Conservation (phyloP, 2,113 vertebrate species). For the Rhynchomys soricoides region DNA sequence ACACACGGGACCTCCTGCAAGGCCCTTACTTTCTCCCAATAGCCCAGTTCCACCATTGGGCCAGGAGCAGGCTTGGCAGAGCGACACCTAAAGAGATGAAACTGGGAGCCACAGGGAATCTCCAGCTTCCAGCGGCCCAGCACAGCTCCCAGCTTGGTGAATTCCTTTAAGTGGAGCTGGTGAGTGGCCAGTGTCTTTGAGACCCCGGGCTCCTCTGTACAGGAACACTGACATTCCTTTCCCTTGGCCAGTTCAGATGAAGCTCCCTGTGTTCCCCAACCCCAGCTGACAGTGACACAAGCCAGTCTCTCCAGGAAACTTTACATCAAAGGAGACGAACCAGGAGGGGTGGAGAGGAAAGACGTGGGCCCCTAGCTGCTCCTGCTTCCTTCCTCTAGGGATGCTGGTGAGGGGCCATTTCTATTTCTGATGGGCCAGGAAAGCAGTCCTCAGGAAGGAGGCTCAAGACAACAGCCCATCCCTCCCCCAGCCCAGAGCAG, state of each 20-base stretch:
- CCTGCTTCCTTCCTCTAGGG: slow-evolving; percentile 57
- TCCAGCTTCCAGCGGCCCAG: background rate
- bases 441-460: slow-evolving; percentile 44
- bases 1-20: fast-evolving
- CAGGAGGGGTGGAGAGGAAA: slow-evolving; percentile 58
- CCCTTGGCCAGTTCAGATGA: background rate
- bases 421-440: background rate
- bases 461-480: background rate
- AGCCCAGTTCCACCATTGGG: background rate
- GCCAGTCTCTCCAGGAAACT: slow-evolving; percentile 56
- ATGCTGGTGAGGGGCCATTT: slow-evolving; percentile 10
- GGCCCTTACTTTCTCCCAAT: background rate
- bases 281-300: slow-evolving; percentile 54
- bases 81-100: background rate
- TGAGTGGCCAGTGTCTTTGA: background rate
- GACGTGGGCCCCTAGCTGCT: slow-evolving; percentile 44
- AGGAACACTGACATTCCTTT: background rate
- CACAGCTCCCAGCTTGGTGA: background rate
- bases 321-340: slow-evolving; percentile 68
- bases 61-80: background rate
- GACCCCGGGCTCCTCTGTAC: fast-evolving
- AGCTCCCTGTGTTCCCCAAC: background rate
- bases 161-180: background rate
- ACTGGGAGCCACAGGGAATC: background rate
- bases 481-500: background rate